Conservation (phyloP, 2,888 invertebrate species). For the Merodon equestris region DNA sequence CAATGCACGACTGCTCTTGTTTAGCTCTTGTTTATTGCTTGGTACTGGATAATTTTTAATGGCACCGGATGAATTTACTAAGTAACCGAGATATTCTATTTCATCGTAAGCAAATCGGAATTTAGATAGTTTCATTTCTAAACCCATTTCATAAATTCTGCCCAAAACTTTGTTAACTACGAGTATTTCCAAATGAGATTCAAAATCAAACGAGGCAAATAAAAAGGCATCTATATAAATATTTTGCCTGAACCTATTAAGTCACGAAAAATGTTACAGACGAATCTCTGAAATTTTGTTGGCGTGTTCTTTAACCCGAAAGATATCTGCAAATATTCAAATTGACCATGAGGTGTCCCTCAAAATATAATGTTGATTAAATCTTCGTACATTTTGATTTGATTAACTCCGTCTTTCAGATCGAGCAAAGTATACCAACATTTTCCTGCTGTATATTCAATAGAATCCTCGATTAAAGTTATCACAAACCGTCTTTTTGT, state of each 20-base stretch:
- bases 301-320: background rate
- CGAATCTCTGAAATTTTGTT: constrained; percentile 6
- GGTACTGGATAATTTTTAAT: constrained; percentile 4
- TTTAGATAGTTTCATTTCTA: constrained; percentile 11
- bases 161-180: constrained; percentile 1
- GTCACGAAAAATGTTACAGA: constrained; percentile 15
- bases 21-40: background rate
- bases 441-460: too few species aligned
- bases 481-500: too few species aligned
- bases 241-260: constrained; percentile 7
- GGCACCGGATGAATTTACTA: background rate
- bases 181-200: background rate
- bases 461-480: too few species aligned
- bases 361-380: too few species aligned
- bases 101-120: constrained; percentile 19
- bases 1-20: constrained; percentile 38
- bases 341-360: too few species aligned
- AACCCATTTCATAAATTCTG: constrained; percentile 1
- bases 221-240: constrained; percentile 20
- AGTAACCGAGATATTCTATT: constrained; percentile 20
- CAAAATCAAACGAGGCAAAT: constrained; percentile 12
- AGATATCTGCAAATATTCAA: too few species aligned
- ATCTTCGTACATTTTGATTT: too few species aligned
- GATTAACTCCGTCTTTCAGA: too few species aligned
- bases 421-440: too few species aligned